Evolutionary conservation across 2,797 vertebrate genomes (phyloP), one percentile per base, ranked within the genome.

Genomic region (Peromyscus nudipes): DNA sequence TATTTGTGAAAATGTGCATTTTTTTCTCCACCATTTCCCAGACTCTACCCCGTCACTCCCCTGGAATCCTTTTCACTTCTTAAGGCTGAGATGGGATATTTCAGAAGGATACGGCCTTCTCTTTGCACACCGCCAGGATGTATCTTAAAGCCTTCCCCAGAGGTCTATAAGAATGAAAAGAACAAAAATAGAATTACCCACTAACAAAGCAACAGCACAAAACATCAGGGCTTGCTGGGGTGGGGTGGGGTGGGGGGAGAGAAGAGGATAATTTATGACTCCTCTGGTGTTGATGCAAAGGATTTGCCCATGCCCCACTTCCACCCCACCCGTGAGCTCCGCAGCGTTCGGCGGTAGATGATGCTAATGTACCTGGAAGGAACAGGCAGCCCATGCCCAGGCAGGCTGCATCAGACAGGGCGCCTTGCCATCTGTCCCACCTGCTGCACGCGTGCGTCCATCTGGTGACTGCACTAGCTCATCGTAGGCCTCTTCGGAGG

Each of bases 371-470:
- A 99, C 99, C 99, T 99, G 99, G 98, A 99, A 99, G 98, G 98
- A 97, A 98, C 97, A 98, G 98, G 98, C 99, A 98, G 98, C 77
- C 97, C 96, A 55, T 91, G 98, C 98, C 96, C 98, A 98, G 98
- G 98, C 98, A 98, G 98, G 76, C 98, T 98, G 99, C 98, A 92
- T 98, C 98, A 99, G 99, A 98, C 98, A 97, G 98, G 99, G 99
- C 98, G 98, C 97, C 92, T 96, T 98, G 99, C 99, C 99, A 99
- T 99, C 99, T 99, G 99, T 99, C 98, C 99, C 99, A 99, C 99
- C 99, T 99, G 99, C 99, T 99, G 99, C 99, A 99, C 99, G 98
- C 98, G 96, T 97, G 98, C 98, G 99, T 99, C 99, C 99, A 99
- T 99, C 99, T 99, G 99, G 97, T 99, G 98, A 97, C 98, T 98